phyloP scores from a whole-genome alignment of 1,140 invertebrate genomes.

The Plutomurus gul region DNA sequence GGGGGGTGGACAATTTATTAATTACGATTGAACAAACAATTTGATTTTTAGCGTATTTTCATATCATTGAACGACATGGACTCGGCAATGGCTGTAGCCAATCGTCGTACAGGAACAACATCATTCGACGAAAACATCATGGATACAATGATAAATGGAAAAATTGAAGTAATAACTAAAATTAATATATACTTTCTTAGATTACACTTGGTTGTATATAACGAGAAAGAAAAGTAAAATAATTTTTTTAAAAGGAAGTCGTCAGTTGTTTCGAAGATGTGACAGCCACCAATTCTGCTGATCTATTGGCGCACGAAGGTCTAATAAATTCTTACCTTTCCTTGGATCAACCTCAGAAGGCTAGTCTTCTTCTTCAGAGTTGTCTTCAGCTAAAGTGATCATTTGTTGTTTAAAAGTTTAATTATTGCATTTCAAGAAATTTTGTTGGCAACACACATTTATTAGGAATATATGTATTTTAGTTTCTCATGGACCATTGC shows the following conservation, averaged over 20 bases:
- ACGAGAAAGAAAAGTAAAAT: not conserved
- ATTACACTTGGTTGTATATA: not conserved
- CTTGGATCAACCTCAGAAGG: conserved; percentile 62
- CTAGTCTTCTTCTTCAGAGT: conserved; percentile 63
- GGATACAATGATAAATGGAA: conserved; percentile 63
- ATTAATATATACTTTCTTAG: not conserved
- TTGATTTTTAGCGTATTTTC: conserved; percentile 65
- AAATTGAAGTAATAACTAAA: conserved; percentile 39
- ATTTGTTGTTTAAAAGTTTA: not conserved
- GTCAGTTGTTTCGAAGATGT: conserved; percentile 2
- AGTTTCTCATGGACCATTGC: not conserved
- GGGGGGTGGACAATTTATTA: no score
- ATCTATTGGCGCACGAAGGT: conserved; percentile 57
- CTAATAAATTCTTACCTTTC: conserved; percentile 62
- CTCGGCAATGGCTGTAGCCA: conserved; percentile 62
- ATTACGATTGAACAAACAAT: no score
- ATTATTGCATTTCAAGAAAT: conserved; percentile 11
- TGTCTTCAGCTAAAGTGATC: not conserved
- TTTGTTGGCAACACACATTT: no score
- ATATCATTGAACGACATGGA: conserved; percentile 65
- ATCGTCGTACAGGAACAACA: conserved; percentile 58
- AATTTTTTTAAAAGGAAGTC: not conserved
- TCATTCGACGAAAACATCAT: conserved; percentile 60
- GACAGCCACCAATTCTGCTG: not conserved
- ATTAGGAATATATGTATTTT: not conserved